Conservation (phyloP, 2,113 vertebrate species). For the Psittacula cyanocephala region DNA sequence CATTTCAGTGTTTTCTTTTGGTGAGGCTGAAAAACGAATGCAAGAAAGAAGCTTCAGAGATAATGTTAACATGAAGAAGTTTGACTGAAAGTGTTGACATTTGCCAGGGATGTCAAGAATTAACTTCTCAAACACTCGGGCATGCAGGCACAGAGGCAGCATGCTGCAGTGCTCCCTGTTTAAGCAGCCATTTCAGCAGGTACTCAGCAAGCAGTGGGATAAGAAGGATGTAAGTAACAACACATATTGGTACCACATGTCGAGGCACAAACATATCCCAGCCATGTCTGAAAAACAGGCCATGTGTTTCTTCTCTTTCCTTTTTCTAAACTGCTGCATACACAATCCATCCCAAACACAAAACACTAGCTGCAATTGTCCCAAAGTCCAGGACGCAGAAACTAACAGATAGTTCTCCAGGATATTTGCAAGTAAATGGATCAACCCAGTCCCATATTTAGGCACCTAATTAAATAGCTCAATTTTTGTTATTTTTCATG, state of each 20-base stretch:
- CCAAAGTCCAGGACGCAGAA: not conserved
- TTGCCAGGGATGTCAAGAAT: not conserved
- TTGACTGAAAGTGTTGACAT: not conserved
- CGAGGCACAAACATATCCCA: not conserved
- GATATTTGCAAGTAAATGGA: not conserved
- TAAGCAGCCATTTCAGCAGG: not conserved
- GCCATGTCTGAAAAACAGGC: not conserved
- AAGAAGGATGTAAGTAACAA: not conserved
- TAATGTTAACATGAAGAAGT: not conserved
- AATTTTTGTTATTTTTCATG: constrained; percentile 7
- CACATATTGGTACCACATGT: not conserved
- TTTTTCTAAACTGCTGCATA: not conserved
- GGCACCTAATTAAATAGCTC: not conserved
- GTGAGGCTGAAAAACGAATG: not conserved
- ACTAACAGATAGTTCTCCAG: not conserved
- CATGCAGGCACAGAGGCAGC: not conserved
- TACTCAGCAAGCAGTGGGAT: not conserved
- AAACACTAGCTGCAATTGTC: not conserved
- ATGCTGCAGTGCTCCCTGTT: not conserved
- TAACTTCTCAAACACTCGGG: not conserved
- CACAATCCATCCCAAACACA: not conserved
- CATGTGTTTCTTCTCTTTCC: not conserved
- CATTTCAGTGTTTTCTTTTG: not conserved
- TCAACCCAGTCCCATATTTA: not conserved
- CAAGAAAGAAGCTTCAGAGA: not conserved